Evolutionary conservation across 2,888 invertebrate species (phyloP).

Genomic region (Lepidocyrtoides sp.): DNA sequence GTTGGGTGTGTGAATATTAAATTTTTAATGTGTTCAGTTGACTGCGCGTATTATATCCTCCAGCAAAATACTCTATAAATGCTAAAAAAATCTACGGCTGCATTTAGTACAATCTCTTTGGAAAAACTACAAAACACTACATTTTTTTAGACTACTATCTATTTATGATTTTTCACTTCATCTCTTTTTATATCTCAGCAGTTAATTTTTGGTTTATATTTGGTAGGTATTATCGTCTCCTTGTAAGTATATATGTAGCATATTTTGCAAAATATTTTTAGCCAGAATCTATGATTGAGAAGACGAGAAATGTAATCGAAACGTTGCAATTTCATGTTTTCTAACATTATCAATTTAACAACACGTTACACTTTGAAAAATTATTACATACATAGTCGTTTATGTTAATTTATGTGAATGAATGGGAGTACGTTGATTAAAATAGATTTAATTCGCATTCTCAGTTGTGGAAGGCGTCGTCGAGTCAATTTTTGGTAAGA

Average conservation of each 20-base stretch:
- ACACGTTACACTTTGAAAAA: too few species aligned
- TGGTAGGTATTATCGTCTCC: background rate
- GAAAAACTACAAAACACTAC: background rate
- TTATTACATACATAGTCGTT: too few species aligned
- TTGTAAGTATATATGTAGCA: background rate
- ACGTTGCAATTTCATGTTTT: constrained; percentile 24
- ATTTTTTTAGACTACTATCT: background rate
- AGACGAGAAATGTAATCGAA: constrained; percentile 16
- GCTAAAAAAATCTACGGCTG: background rate
- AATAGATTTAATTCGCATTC: constrained; percentile 65
- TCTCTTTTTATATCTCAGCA: constrained; percentile 70
- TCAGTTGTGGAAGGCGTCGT: constrained; percentile 84
- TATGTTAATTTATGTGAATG: background rate
- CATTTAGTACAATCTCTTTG: constrained; percentile 50
- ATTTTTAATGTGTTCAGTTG: constrained; percentile 1
- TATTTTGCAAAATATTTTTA: background rate
- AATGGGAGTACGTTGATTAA: background rate
- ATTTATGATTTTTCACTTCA: constrained; percentile 54
- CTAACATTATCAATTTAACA: too few species aligned
- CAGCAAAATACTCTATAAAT: background rate
- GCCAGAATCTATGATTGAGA: background rate
- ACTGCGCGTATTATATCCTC: background rate
- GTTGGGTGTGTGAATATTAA: background rate
- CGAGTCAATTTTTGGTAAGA: constrained; percentile 85
- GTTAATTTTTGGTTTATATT: constrained; percentile 47